Base-by-base conservation (phyloP, 2,888 invertebrate species). In the Iselma pallidipennis region DNA sequence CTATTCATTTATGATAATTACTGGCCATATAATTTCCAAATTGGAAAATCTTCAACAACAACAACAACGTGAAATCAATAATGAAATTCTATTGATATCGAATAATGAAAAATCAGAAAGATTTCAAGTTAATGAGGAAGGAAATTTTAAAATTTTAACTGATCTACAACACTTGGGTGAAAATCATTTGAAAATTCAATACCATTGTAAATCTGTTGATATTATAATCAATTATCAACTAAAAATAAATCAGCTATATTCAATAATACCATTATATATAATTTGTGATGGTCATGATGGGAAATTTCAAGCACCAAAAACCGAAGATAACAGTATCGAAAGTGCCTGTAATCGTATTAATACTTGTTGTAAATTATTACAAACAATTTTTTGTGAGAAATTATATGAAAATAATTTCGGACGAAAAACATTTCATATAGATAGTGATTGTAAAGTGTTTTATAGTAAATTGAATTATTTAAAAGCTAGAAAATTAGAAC, bases 351-450 rank as follows among this genome's bases (percentile, higher is more conserved):
- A 86, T 31, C 86, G 92, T 73, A 92, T 97, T 72, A 85, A 88
- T 57, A 81, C 94, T 5, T 91, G 91, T 50, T 86, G 91, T 10
- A 88, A 91, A 75, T 83, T 97, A 54, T 87, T 96, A 63, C 97
- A 97, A 82, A 88, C 91, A 61, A 83, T 96, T 68, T 91, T 92
- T 65, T 94, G 94, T 0, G 95, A 96, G 80, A 96, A 95, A 80
- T 82, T 97, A 23, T 85, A 87, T 67, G 92, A 95, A 78, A 88
- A 90, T 69, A 91, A 91, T 10, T 86, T 91, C 57, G 89, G 87
- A 1, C 83, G 91, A 65, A 90, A 91, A 83, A 93, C 95, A 1
- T 97, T 97, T 80, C 88, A 89, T 71, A 79, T 96, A 23, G 91
- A 92, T 77, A 86, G 88, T 74, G 85, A 87, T 71, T 95, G 95